Base-by-base conservation (phyloP, 1,140 invertebrate species). In the Drosophila neocordata region DNA sequence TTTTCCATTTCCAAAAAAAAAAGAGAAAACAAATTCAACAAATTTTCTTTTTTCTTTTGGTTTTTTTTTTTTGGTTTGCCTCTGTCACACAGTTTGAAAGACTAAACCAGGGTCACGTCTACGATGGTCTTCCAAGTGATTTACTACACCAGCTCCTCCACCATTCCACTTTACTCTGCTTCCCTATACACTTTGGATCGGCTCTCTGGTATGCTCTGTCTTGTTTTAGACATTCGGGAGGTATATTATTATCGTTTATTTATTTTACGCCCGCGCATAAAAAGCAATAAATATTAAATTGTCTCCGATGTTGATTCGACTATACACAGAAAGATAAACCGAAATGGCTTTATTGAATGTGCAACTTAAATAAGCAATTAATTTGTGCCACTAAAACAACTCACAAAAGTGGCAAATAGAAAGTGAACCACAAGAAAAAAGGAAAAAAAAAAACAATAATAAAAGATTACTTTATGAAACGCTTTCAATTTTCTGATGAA, bases 251-350 rank as follows among this genome's bases (percentile, higher is more conserved):
- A 70, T 77, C 73, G 69, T 77, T 73, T 77, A 77, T 77, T 77
- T 77, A 77, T 73, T 69, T 77, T 51, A 77, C 69, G 73, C 73
- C 73, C 73, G 65, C 57, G 65, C 65, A 73, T 77, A 77, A 77
- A 76, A 77, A 77, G 73, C 73, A 77, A 77, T 77, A 77, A 77
- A 77, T 77, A 77, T 77, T 77, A 77, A 77, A 77, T 77, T 77
- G 69, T 73, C 57, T 59, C 18, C 41, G 41, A 48, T 48, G 41
- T 18, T 48, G 41, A 48, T 48, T 48, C 41, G 41, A 20, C 15
- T 20, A 48, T 15, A 48, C 41, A 48, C 37, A 44, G 61, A 20
- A 53, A 57, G 64, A 72, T 64, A 63, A 59, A 75, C 9, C 15
- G 11, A 31, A 37, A 76, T 48, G 41, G n/a, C 61, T 69, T 61